phyloP scores from a whole-genome alignment of 1,140 invertebrate species.

The Drosophila punjabiensis region DNA sequence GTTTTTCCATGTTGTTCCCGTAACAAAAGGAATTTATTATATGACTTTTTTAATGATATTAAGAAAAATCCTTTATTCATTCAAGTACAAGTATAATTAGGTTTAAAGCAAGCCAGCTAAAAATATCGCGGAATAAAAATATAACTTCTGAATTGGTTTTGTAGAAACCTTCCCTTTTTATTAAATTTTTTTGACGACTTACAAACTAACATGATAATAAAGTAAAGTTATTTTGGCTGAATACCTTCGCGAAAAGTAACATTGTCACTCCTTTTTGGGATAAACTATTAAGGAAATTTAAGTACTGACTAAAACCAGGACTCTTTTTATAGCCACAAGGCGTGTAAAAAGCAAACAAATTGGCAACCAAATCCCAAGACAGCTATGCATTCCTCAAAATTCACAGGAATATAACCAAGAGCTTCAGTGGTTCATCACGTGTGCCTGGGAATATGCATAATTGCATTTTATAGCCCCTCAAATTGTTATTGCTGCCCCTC shows the following conservation, averaged over 20 bases:
- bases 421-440: conserved; percentile 27
- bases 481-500: conserved; percentile 72
- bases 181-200: too few relatives aligned
- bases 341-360: conserved; percentile 49
- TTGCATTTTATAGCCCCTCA: conserved; percentile 75
- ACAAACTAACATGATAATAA: accelerated
- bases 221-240: background rate
- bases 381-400: conserved; percentile 1
- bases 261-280: background rate
- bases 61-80: too few relatives aligned
- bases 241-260: background rate
- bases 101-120: too few relatives aligned
- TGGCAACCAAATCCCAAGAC: conserved; percentile 22
- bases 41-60: too few relatives aligned
- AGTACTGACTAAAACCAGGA: conserved; percentile 4
- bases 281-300: conserved; percentile 43
- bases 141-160: background rate
- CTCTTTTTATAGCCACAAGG: conserved; percentile 39
- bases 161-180: background rate
- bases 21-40: too few relatives aligned
- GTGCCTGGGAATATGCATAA: conserved; percentile 64
- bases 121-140: background rate
- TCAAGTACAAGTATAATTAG: too few relatives aligned
- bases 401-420: background rate
- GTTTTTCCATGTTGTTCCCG: too few relatives aligned